Base-by-base conservation (phyloP, 2,113 vertebrate genomes). In the Corythoichthys haematopterus region DNA sequence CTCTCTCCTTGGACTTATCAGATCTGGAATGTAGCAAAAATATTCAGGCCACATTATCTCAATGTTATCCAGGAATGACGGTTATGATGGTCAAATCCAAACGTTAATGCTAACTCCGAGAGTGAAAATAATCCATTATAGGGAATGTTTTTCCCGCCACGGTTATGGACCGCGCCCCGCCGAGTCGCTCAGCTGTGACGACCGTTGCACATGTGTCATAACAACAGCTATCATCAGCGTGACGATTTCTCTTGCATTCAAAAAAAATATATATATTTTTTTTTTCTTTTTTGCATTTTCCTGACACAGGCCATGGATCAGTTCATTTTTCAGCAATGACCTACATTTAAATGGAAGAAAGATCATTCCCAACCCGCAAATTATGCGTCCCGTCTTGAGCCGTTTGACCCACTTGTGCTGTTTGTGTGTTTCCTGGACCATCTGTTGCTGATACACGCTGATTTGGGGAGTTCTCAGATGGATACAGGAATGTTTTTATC, bases 351-450 rank as follows among this genome's bases (percentile, higher is more conserved):
- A 43, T n/a, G 38, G n/a, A 45, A 61, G n/a, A 43, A 35, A 45
- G 43, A 61, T 61, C 33, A 61, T 38, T 61, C 59, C 59, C n/a
- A 28, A 61, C 11, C 59, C n/a, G 7, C 59, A 61, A 13, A 28
- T 61, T 45, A 61, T 8, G 40, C 4, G 38, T 61, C 59, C 4
- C 38, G 5, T n/a, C 16, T 61, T 61, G 9, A 10, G 59, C 40
- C 38, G n/a, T 61, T 61, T 61, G 59, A 61, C 59, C 59, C 59
- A 61, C 59, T 61, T 61, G 37, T 61, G 59, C 38, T 43, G 16
- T 69, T 35, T 70, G 55, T 78, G 45, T 75, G 3, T 56, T 33
- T 80, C 58, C 48, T 33, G 59, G 55, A 7, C 55, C 55, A 37
- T 57, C 55, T 57, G 55, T 57, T 57, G 55, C 55, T 57, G 33